Percentiles rank a stretch among this genome's conserved stretches.
Conservation (phyloP, 1,140 invertebrate species). For the Diachasma alloeum region DNA sequence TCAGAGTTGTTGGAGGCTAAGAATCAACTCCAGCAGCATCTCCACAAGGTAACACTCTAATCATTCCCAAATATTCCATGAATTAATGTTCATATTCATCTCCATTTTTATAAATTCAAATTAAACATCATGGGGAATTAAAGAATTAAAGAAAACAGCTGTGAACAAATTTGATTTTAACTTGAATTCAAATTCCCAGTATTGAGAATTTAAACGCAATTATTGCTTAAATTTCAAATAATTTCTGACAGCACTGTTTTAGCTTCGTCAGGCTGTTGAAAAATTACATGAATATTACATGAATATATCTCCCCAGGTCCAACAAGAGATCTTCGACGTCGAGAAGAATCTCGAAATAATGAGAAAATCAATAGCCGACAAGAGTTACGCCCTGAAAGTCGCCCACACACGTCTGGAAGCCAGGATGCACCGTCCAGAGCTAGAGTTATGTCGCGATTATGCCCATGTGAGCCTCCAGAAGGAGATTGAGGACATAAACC, state of each 20-base stretch:
- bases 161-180: no score
- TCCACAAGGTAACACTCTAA: slow-evolving; percentile 63
- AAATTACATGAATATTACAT: no score
- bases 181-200: no score
- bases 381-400: slow-evolving; percentile 85
- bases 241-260: no score
- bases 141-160: no score
- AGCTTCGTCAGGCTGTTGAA: no score
- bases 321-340: slow-evolving; percentile 74
- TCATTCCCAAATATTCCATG: neutral
- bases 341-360: slow-evolving; percentile 72
- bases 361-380: slow-evolving; percentile 72
- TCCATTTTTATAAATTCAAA: no score
- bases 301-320: slow-evolving; percentile 57
- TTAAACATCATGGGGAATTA: no score
- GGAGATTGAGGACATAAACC: slow-evolving; percentile 87
- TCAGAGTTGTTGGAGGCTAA: slow-evolving; percentile 85
- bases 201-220: no score
- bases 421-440: slow-evolving; percentile 72
- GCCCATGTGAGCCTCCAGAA: slow-evolving; percentile 83
- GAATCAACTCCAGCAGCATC: slow-evolving; percentile 81
- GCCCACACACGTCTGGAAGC: slow-evolving; percentile 77
- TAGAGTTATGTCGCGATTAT: slow-evolving; percentile 89
- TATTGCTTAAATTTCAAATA: no score
- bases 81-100: no score